Evolutionary conservation across 1,140 invertebrate species (phyloP).

Genomic region (Brachystomella parvula): DNA sequence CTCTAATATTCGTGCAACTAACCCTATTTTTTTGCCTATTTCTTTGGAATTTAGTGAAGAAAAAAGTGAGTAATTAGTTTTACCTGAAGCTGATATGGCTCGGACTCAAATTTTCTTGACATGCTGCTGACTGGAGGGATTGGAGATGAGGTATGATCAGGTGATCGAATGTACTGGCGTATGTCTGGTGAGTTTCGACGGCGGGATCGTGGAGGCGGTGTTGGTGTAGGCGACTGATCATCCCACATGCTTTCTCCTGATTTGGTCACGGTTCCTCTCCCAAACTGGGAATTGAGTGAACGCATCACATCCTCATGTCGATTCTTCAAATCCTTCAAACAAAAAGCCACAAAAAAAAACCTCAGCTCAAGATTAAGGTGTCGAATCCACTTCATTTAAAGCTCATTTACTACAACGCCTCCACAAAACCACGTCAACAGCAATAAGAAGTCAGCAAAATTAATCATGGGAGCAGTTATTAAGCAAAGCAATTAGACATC

Average conservation of each 20-base stretch:
- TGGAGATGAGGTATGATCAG: conserved; percentile 40
- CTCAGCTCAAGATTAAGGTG: background rate
- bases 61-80: background rate
- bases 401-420: too few relatives aligned
- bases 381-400: too few relatives aligned
- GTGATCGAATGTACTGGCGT: conserved; percentile 40
- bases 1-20: background rate
- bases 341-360: background rate
- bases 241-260: conserved; percentile 34
- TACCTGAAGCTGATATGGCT: conserved; percentile 40
- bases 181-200: conserved; percentile 43
- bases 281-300: conserved; percentile 37
- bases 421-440: too few relatives aligned
- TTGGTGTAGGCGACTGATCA: conserved; percentile 31
- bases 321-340: conserved; percentile 32
- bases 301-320: conserved; percentile 34
- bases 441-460: too few relatives aligned
- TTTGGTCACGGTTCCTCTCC: conserved; percentile 34
- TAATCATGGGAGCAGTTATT: too few relatives aligned
- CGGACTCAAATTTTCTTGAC: conserved; percentile 35
- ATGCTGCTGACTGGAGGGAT: conserved; percentile 29
- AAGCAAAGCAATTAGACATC: too few relatives aligned
- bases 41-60: background rate
- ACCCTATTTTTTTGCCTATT: background rate
- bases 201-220: conserved; percentile 31